Evolutionary conservation across 2,888 invertebrate species (phyloP), one percentile per base, ranked within the genome.

Genomic region (Selenia dentaria): DNA sequence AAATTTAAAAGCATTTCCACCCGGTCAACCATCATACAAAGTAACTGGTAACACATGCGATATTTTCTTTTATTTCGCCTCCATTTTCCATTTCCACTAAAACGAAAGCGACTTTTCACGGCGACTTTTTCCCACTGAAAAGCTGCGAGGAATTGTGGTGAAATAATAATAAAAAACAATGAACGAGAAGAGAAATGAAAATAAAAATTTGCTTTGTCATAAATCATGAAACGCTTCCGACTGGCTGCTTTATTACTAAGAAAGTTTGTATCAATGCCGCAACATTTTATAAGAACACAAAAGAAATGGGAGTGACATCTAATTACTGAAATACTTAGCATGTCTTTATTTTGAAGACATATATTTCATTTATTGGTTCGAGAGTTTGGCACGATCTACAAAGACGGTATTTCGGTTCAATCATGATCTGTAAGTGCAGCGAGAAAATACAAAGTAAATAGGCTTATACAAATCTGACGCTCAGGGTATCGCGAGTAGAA

Each of bases 141-240:
- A 79, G 79, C 83, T 74, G 75, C 79, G 79, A 80, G 80, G 76
- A 80, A 77, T 79, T 84, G 82, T 79, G 83, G 85, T 66, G 80
- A 86, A 87, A 85, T 73, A 59, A 57, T 48, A 59, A 57, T 64
- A 66, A 82, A 83, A 84, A 85, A 83, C 78, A 84, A 83, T 80
- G 83, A 75, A 70, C 74, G 67, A 22, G 22, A 68, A 79, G 81
- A 83, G 83, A 80, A 84, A 83, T 83, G 86, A 81, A 83, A 86
- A 82, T 82, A 84, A 87, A 90, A 88, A 86, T 86, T 88, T 80
- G 85, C 81, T 84, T 82, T 82, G 83, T 86, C 84, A 87, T 89
- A 90, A 89, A 89, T 90, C 84, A 83, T 76, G 80, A 78, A 85
- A 81, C 67, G 80, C 81, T 85, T 89, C 88, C 86, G 84, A 74